Base-by-base conservation (phyloP, 2,888 invertebrate genomes). In the Cryptocephalus moraei region DNA sequence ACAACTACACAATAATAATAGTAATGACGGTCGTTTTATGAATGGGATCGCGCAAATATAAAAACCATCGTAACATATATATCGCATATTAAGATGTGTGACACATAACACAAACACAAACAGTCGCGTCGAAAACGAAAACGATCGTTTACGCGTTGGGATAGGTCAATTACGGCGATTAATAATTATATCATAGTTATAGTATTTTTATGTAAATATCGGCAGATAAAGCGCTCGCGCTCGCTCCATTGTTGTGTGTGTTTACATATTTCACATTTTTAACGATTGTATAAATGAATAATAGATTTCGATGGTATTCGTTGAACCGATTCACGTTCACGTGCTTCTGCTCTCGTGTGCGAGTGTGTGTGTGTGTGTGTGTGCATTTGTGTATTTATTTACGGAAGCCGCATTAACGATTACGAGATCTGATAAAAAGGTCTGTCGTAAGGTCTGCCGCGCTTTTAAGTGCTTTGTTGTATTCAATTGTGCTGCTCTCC, bases 131-230 rank as follows among this genome's bases (percentile, higher is more conserved):
- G 22, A 22, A 22, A 22, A 22, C 22, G 22, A 22, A 22, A 22
- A 22, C 22, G 22, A 22, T 22, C 22, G 22, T 22, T 22, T 22
- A 57, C 55, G 52, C 50, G 53, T 59, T 59, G 55, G 52, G 56
- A 55, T 58, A 59, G 59, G 59, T 59, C 54, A 58, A 22, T 51
- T 53, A 53, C 55, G 51, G 51, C 54, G 52, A 60, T 58, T 59
- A 60, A 55, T 60, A 60, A 56, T 60, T 57, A 58, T 60, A 54
- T 55, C 57, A 56, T 54, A 57, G 56, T 56, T 54, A 57, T 59
- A 57, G 56, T 57, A 59, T 59, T 59, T 59, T 59, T 59, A 59
- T 59, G 57, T 59, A 57, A 59, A 59, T 58, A 56, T 52, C 12
- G 36, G 11, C 6, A 36, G 36, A 36, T 36, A 36, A 36, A 36